phyloP scores from a whole-genome alignment of 2,113 vertebrate species.

The Psammodynastes pulverulentus region DNA sequence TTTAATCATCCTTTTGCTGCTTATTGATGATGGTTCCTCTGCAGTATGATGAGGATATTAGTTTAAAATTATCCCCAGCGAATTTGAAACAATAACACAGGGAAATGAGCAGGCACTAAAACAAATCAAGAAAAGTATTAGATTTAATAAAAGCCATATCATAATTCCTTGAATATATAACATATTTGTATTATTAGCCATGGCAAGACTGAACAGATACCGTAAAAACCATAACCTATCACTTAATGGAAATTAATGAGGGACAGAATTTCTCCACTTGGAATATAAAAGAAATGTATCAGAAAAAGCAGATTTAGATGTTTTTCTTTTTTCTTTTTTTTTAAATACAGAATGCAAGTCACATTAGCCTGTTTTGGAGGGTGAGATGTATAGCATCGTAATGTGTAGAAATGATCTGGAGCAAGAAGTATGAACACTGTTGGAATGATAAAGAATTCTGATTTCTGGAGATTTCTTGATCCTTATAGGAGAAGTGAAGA shows the following conservation, averaged over 20 bases:
- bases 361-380: neutral
- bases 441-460: neutral
- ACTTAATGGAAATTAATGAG: conserved; percentile 5
- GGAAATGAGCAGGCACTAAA: conserved; percentile 59
- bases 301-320: neutral
- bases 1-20: conserved; percentile 73
- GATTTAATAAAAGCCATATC: conserved; percentile 53
- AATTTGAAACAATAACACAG: conserved; percentile 73
- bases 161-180: conserved; percentile 37
- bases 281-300: neutral
- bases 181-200: conserved; percentile 3
- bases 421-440: neutral
- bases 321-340: neutral
- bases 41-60: conserved; percentile 74
- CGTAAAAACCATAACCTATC: neutral
- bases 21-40: conserved; percentile 73
- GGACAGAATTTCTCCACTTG: neutral
- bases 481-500: neutral
- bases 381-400: neutral
- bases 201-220: neutral
- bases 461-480: neutral
- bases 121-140: conserved; percentile 65
- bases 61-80: conserved; percentile 72
- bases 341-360: neutral
- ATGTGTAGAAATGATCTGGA: neutral